Base-by-base conservation (phyloP, 53 echinoderm and acorn worm species). In the Luidia sarsii region DNA sequence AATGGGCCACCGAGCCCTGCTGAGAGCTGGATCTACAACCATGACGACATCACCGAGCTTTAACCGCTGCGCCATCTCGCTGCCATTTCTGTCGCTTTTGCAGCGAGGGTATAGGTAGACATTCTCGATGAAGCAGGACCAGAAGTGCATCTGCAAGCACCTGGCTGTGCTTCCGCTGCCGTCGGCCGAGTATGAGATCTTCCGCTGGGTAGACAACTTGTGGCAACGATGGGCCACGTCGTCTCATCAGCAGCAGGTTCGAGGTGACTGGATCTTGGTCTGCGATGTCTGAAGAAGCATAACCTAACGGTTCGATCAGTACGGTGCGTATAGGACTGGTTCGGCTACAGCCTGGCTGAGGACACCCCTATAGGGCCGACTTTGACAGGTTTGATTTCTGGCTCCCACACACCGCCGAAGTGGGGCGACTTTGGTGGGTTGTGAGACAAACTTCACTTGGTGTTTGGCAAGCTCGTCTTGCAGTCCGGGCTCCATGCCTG, bases 121-220 rank as follows among this genome's bases (percentile, higher is more conserved):
- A 38, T 3, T 69, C 70, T 59, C 41, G 62, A 9, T 77, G 68
- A 57, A 41, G 6, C 41, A 7, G 41, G 27, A 20, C 87, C 70
- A 87, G 55, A 87, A 87, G 1, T 80, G 28, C n/a, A 36, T 87
- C 87, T 2, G 59, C 64, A 46, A 87, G 57, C 3, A 87, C 80
- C 37, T 80, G 81, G 34, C 87, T 69, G 64, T 87, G 87, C 11
- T 48, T 24, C 80, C 80, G 81, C 29, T 67, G 80, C 21, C 57
- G 56, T 21, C 57, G 56, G 18, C 87, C 59, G 41, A 41, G 11
- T 3, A 62, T 15, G 22, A 59, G 68, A 8, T 87, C 71, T 9
- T 39, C 30, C 10, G 24, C 39, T 22, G 67, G 16, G 30, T 57
- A 48, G 3, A 60, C 57, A 3, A 33, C 80, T 33, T 38, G 49